These are phyloP conservation scores for Microchrysa polita DNA, from an alignment of 2,888 invertebrate genomes.

Conservation along the genomic window DNA sequence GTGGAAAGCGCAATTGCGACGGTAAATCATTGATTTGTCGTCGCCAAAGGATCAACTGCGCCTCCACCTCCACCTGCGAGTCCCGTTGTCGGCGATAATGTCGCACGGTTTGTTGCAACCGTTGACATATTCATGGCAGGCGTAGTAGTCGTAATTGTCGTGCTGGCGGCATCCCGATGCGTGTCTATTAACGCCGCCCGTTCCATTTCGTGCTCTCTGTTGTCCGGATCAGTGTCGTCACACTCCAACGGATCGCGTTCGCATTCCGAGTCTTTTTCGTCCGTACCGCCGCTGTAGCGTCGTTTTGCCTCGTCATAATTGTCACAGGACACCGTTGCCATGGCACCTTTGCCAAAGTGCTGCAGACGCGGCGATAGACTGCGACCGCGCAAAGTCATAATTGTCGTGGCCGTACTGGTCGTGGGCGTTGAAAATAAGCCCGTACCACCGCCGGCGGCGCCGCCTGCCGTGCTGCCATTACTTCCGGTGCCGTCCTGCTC, in stretches of 20 bases:
- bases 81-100: not conserved
- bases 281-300: not conserved
- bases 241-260: not conserved
- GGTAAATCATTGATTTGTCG: constrained; percentile 19
- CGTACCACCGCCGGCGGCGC: too few species aligned
- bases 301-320: not conserved
- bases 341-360: not conserved
- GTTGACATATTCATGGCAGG: not conserved
- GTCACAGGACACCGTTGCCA: not conserved
- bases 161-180: not conserved
- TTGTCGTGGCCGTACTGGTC: not conserved
- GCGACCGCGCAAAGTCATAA: constrained; percentile 13
- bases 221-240: not conserved
- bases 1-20: too few species aligned
- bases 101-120: not conserved
- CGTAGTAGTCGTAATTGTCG: not conserved
- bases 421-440: not conserved
- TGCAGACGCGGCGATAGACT: constrained; percentile 21
- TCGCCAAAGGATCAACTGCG: not conserved
- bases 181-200: not conserved
- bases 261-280: constrained; percentile 3
- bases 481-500: constrained; percentile 73
- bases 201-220: not conserved
- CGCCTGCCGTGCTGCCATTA: not conserved
- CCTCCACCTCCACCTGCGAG: too few species aligned